These are phyloP conservation scores for Panthera tigris DNA, from an alignment of 2,113 vertebrate genomes.

Conservation along the genomic window DNA sequence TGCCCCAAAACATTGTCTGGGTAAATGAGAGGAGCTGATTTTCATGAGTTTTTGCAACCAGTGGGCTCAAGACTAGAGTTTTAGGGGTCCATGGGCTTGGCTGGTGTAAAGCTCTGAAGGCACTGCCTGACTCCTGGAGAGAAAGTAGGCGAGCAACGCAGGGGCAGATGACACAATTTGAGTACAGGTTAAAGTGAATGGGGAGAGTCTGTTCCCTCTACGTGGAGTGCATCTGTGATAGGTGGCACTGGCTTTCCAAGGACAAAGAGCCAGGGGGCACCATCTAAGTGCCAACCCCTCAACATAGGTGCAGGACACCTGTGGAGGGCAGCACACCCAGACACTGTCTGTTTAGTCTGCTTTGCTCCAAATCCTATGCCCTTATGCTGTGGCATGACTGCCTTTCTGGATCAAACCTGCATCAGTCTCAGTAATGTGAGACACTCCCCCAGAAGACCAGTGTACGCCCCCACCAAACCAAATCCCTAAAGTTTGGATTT, in stretches of 20 bases:
- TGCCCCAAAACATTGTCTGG: neutral
- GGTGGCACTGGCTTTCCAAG: neutral
- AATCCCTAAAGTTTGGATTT: neutral
- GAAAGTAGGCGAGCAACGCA: neutral
- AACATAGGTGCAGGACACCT: neutral
- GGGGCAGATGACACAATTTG: neutral
- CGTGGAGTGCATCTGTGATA: neutral
- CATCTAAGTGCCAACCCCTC: neutral
- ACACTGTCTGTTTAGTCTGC: neutral
- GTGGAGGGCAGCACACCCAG: neutral
- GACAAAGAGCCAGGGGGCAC: neutral
- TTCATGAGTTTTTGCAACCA: neutral
- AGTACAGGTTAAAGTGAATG: neutral
- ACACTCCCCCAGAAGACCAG: too few species aligned
- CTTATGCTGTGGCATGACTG: neutral
- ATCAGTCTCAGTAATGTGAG: neutral
- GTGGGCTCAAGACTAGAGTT: neutral
- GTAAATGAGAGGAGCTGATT: neutral
- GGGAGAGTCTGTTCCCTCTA: neutral
- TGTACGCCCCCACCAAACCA: neutral
- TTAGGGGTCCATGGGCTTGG: neutral
- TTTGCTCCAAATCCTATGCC: neutral
- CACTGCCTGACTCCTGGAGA: neutral
- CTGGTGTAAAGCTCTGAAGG: neutral
- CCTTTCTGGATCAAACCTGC: neutral